Evolutionary conservation across 2,797 vertebrate species (phyloP), one percentile per base, ranked within the genome.

Genomic region (Danionella dracula): DNA sequence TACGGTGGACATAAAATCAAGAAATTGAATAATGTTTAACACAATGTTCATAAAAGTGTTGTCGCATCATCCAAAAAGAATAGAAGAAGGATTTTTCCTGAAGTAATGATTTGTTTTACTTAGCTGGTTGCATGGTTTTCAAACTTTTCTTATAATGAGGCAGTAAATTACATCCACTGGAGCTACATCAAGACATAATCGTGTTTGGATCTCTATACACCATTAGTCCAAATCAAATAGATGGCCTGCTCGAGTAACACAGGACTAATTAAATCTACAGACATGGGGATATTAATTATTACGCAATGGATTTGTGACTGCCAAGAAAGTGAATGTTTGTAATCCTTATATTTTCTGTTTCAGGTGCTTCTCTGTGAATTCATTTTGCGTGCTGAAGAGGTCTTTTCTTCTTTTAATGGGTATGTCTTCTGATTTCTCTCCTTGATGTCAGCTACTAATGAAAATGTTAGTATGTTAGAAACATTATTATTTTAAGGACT

Each of bases 221-320:
- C n/a, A 31, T 48, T 61, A 48, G 12, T 61, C 12, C n/a, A 48
- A 46, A 61, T 34, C 57, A 60, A 60, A 60, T 60, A 45, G 41
- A 60, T 46, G 27, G 19, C 35, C 17, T 23, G 8, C 40, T 46
- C 3, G 13, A 60, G 44, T 37, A 61, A 61, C 35, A 11, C 49
- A 9, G 56, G 60, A 16, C 38, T 45, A 74, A 70, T 74, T 66
- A 74, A 74, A 66, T 40, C 45, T 49, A 32, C 21, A 23, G 35
- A 61, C 46, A 19, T 31, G 23, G 37, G 35, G 29, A 57, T 64
- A 61, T 74, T 70, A 57, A 67, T 67, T 50, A 40, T 62, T 48
- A 11, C 21, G 27, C 16, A 42, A 21, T 13, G 12, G 51, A n/a
- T 57, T 45, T 56, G 29, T 37, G 15, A 55, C 34, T 27, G 21